Percentiles rank a stretch among this genome's conserved stretches.
Evolutionary conservation across 1,140 invertebrate genomes (phyloP).

Genomic region (Lepidurus couesii): DNA sequence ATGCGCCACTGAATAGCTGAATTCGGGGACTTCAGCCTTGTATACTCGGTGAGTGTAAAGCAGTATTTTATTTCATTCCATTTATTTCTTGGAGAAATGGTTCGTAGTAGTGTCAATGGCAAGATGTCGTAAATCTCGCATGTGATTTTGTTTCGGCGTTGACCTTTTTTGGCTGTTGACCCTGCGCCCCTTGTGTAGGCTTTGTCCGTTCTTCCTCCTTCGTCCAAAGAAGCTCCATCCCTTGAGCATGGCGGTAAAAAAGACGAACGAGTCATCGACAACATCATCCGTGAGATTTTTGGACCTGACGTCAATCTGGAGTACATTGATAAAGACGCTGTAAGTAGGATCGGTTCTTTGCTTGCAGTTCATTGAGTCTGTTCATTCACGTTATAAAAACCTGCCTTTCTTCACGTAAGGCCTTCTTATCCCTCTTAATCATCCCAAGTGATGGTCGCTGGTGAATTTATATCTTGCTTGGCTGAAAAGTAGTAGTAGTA

Average conservation of each 20-base stretch:
- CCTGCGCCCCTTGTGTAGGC: constrained; percentile 3
- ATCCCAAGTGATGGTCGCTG: too few species aligned
- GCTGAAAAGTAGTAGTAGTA: too few species aligned
- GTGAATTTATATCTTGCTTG: too few species aligned
- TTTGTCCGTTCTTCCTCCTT: constrained; percentile 23
- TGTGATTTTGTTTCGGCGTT: not conserved
- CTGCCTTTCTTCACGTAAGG: too few species aligned
- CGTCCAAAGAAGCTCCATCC: constrained; percentile 35
- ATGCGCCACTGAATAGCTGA: too few species aligned
- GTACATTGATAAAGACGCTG: constrained; percentile 42
- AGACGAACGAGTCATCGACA: constrained; percentile 42
- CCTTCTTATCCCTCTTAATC: too few species aligned
- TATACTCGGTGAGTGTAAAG: too few species aligned
- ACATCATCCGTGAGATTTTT: constrained; percentile 42
- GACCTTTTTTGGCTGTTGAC: constrained; percentile 14
- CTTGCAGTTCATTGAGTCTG: not conserved
- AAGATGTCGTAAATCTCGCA: not conserved
- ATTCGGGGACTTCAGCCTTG: too few species aligned
- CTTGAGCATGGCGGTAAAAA: constrained; percentile 34
- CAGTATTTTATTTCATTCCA: too few species aligned
- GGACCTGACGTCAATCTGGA: constrained; percentile 41
- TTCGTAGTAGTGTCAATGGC: too few species aligned
- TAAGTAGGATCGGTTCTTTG: constrained; percentile 37
- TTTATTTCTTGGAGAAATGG: too few species aligned
- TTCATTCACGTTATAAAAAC: too few species aligned